Evolutionary conservation across 2,113 vertebrate genomes (phyloP).

Genomic region (Eudyptes chrysolophus): DNA sequence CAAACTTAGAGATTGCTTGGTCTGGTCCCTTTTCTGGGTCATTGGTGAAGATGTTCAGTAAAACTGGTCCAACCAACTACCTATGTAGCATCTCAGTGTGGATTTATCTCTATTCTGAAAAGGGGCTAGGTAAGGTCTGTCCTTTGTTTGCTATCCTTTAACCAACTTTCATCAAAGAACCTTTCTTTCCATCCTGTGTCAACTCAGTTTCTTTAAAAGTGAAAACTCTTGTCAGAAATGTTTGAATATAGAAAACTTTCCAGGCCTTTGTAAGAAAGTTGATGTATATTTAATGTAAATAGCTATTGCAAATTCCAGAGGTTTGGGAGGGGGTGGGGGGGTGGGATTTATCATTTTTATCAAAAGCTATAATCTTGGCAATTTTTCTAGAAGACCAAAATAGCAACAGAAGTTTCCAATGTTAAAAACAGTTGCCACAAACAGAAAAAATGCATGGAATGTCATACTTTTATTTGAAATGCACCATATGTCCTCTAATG

Average conservation of each 20-base stretch:
- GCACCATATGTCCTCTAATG: constrained; percentile 75
- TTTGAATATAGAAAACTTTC: background rate
- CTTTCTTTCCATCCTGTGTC: background rate
- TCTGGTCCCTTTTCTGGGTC: background rate
- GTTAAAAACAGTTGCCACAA: constrained; percentile 59
- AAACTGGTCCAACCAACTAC: background rate
- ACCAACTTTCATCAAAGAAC: background rate
- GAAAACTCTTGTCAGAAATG: background rate
- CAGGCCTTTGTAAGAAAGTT: background rate
- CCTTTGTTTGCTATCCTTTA: background rate
- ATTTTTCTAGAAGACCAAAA: constrained; percentile 61
- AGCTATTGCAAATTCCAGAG: background rate
- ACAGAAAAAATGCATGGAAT: constrained; percentile 69
- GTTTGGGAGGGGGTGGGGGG: background rate
- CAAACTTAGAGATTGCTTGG: background rate
- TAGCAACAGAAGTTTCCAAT: constrained; percentile 49
- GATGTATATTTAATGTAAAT: background rate
- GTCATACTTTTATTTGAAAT: constrained; percentile 70
- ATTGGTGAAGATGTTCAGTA: background rate
- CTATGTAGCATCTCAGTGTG: background rate
- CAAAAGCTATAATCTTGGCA: constrained; percentile 41
- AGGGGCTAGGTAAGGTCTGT: background rate
- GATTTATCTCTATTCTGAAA: background rate
- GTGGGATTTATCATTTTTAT: background rate
- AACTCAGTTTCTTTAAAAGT: background rate